Percentiles rank a stretch among this genome's conserved stretches.
These are phyloP conservation scores for Eupithecia abbreviata DNA, from an alignment of 2,888 invertebrate genomes.

Conservation along the genomic window DNA sequence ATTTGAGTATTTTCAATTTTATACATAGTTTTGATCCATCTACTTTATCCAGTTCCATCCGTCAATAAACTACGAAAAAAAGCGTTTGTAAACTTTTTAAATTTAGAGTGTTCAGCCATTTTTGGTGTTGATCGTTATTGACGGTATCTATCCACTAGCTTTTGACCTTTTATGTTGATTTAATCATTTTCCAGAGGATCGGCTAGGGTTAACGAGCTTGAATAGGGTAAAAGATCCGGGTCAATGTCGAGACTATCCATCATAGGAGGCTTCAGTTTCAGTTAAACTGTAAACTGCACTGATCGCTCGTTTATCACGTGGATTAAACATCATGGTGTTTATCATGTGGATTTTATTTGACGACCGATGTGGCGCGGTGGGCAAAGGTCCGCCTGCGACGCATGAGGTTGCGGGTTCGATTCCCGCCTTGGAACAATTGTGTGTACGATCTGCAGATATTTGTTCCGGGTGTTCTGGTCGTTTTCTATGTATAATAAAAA, in stretches of 20 bases:
- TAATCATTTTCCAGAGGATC: conserved; percentile 6
- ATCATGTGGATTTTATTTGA: no score
- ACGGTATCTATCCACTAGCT: not conserved
- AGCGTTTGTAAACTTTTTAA: not conserved
- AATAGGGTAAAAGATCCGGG: conserved; percentile 61
- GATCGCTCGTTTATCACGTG: conserved; percentile 62
- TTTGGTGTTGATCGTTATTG: not conserved
- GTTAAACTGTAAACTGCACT: conserved; percentile 34
- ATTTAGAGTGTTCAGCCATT: not conserved
- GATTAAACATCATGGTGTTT: conserved; percentile 21
- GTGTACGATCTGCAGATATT: no score
- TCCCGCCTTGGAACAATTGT: no score
- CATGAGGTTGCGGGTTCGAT: no score
- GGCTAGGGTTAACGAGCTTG: conserved; percentile 32
- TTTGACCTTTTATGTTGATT: conserved; percentile 6
- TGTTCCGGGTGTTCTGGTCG: no score
- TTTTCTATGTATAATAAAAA: no score
- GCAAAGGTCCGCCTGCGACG: no score
- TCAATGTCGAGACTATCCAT: conserved; percentile 70
- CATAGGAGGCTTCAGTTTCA: conserved; percentile 47
- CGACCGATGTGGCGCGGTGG: no score
- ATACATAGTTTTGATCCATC: not conserved
- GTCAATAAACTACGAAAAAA: not conserved
- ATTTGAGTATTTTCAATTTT: not conserved
- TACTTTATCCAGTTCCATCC: not conserved